These are phyloP conservation scores for Meriones psammophilus DNA, from an alignment of 2,797 vertebrate species.

Conservation along the genomic window DNA sequence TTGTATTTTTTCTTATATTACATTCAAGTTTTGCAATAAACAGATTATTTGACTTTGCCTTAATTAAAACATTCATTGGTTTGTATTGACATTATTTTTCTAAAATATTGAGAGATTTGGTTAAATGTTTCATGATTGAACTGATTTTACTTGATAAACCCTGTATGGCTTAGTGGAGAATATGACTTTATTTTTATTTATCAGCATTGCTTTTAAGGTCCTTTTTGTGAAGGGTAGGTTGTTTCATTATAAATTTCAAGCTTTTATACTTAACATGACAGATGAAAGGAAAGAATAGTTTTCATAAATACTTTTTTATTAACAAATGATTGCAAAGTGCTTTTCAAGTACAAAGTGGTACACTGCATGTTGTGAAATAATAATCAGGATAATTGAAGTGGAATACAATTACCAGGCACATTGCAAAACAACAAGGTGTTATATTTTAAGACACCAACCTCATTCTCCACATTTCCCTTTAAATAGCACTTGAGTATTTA, in stretches of 20 bases:
- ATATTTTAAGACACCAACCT: slow-evolving; percentile 29
- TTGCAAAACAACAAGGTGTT: slow-evolving; percentile 52
- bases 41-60: neutral
- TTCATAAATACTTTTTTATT: slow-evolving; percentile 72
- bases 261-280: slow-evolving; percentile 49
- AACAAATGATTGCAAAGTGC: slow-evolving; percentile 71
- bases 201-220: neutral
- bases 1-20: neutral
- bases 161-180: neutral
- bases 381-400: slow-evolving; percentile 71
- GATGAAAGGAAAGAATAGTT: slow-evolving; percentile 38
- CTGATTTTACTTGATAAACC: neutral
- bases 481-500: slow-evolving; percentile 1
- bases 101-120: neutral
- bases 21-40: neutral
- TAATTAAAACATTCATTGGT: neutral
- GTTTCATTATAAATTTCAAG: slow-evolving; percentile 41
- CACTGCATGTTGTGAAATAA: slow-evolving; percentile 64
- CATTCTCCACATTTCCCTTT: neutral
- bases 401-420: slow-evolving; percentile 32
- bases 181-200: neutral
- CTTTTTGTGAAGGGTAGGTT: neutral
- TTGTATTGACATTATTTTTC: neutral
- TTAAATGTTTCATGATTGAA: neutral
- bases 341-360: slow-evolving; percentile 70